A percentile compares a stretch with the other conserved stretches of the same genome.
Conservation (phyloP, 2,113 vertebrate genomes). For the Cervus canadensis region DNA sequence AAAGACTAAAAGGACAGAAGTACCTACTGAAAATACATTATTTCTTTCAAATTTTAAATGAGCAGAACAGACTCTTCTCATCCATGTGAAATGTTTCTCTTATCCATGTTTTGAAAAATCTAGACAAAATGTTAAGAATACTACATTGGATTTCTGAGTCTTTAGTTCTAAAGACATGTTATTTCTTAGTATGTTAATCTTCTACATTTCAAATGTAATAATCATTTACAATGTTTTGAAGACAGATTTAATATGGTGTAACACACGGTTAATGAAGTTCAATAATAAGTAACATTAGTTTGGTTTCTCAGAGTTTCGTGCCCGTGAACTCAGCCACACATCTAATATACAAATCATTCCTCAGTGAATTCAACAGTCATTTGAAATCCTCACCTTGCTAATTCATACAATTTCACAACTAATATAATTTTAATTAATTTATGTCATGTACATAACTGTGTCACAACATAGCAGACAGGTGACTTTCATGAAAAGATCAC, state of each 20-base stretch:
- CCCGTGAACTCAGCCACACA: neutral
- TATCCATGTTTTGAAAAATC: neutral
- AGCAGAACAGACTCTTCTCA: neutral
- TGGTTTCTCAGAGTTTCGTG: neutral
- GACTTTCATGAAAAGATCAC: slow-evolving; percentile 27
- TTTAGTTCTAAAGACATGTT: slow-evolving; percentile 23
- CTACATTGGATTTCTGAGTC: neutral
- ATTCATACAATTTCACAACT: neutral
- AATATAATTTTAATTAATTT: slow-evolving; percentile 6
- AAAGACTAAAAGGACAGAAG: neutral
- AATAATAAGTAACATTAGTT: slow-evolving; percentile 1
- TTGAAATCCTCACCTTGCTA: too few relatives aligned
- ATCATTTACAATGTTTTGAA: neutral
- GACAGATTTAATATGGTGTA: neutral
- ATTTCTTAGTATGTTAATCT: slow-evolving; percentile 21
- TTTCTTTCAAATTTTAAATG: slow-evolving; percentile 16
- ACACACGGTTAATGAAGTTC: slow-evolving; percentile 25
- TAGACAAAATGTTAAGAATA: slow-evolving; percentile 24
- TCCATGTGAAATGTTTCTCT: neutral
- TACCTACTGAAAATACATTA: neutral
- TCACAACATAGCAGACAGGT: neutral
- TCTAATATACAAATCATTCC: too few relatives aligned
- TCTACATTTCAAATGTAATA: neutral
- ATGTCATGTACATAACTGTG: neutral
- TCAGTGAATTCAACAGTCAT: too few relatives aligned